Evolutionary conservation across 2,888 invertebrate species (phyloP), one percentile per base, ranked within the genome.

Genomic region (Sacculina carcini): DNA sequence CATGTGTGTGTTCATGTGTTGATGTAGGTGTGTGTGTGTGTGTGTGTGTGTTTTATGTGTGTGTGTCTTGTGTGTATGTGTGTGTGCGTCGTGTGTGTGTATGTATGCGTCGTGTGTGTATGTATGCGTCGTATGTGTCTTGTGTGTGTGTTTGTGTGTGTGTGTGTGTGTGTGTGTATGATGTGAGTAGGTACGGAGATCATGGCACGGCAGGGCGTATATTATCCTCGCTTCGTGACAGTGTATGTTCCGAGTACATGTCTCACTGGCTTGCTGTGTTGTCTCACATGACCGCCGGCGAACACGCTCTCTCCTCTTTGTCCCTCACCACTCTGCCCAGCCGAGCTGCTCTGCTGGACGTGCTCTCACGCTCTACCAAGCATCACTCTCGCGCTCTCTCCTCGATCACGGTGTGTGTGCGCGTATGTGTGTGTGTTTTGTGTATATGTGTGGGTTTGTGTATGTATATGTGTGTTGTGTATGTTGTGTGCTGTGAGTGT

Each of bases 371-470:
- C 46, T 24, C 56, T 50, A 16, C 65, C 71, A 3, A 77, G 77
- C 60, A 65, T 79, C 47, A 65, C 77, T 21, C 72, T 75, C 57
- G 77, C 80, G 0, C 82, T 82, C 59, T 44, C n/a, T 26, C 44
- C 28, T 5, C 44, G 16, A 26, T 44, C 44, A 28, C 28, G 44
- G 44, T 44, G 28, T 19, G 44, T 23, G 21, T 21, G 5, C 7
- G 7, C 38, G 9, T 6, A 9, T 9, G 21, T 21, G 38, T 21
- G 6, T 12, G n/a, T n/a, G n/a, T n/a, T n/a, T n/a, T n/a, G n/a
- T n/a, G n/a, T n/a, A n/a, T n/a, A n/a, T n/a, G n/a, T n/a, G n/a
- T n/a, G n/a, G n/a, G n/a, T n/a, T n/a, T n/a, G n/a, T n/a, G n/a
- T n/a, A n/a, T n/a, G n/a, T n/a, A n/a, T n/a, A n/a, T n/a, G n/a